Evolutionary conservation across 1,140 invertebrate genomes (phyloP), one percentile per base, ranked within the genome.

Genomic region (Ladona fulva): DNA sequence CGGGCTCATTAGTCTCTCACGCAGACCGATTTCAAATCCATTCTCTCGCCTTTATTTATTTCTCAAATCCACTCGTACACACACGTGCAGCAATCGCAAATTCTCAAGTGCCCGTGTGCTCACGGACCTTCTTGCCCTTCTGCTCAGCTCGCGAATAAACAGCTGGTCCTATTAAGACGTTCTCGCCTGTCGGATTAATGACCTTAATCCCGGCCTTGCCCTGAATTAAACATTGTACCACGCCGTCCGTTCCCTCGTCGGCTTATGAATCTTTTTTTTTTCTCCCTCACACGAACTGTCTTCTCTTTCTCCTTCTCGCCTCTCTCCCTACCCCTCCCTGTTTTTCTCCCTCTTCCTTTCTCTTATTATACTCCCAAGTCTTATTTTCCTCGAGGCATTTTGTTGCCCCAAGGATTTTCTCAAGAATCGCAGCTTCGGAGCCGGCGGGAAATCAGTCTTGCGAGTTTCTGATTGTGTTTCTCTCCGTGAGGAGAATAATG

Each of bases 171-270:
- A 66, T 66, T 66, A 66, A 66, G 52, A 66, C 52, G 12, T 66
- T 22, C 52, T 22, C 52, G 52, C 52, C 12, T 66, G 52, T 66
- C 52, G 52, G 12, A 66, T 66, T 66, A 66, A 66, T 66, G 52
- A 66, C 52, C 52, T 66, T 66, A 66, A 66, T 66, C 52, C 52
- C 52, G 12, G 52, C 52, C 52, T 66, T 66, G 52, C 52, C 52
- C 52, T 66, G 52, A 66, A 66, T 66, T 66, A 66, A 66, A 66
- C 52, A 66, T 66, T 66, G 52, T 66, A 16, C 52, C n/a, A n/a
- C n/a, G n/a, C n/a, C 52, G 52, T 37, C 29, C 29, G 29, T 37
- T 37, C 29, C 29, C 29, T 37, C 29, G 29, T 37, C 29, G 29
- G 29, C 52, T 66, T 66, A 22, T 22, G 52, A 66, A 66, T 16